Evolutionary conservation across 2,113 vertebrate species (phyloP).

Genomic region (Crotalus viridis): DNA sequence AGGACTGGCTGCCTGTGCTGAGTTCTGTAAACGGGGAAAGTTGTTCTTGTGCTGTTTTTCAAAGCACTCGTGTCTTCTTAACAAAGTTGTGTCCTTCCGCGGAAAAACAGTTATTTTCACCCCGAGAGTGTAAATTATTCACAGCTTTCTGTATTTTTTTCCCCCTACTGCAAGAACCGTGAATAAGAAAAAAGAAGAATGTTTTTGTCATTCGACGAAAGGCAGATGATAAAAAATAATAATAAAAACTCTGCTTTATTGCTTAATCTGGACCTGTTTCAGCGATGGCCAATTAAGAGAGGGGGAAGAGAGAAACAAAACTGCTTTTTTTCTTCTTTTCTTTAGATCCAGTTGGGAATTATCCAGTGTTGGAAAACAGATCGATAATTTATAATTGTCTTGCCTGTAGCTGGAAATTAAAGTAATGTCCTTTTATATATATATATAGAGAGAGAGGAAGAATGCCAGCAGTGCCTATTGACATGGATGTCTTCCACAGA

Average conservation of each 20-base stretch:
- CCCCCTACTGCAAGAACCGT: neutral
- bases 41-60: too few relatives aligned
- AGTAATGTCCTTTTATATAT: slow-evolving; percentile 46
- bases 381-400: slow-evolving; percentile 56
- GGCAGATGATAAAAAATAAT: slow-evolving; percentile 19
- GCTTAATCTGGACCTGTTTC: slow-evolving; percentile 20
- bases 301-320: slow-evolving; percentile 22
- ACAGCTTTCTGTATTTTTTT: slow-evolving; percentile 11
- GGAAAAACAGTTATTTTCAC: too few relatives aligned
- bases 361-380: slow-evolving; percentile 37
- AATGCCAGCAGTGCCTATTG: slow-evolving; percentile 33
- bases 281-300: slow-evolving; percentile 43
- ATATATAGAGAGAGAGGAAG: slow-evolving; percentile 18
- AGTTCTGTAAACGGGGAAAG: too few relatives aligned
- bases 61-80: too few relatives aligned
- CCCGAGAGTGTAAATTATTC: slow-evolving; percentile 10
- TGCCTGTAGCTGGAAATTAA: slow-evolving; percentile 54
- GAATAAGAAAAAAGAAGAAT: neutral
- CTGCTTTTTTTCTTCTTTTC: slow-evolving; percentile 9
- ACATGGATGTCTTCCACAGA: slow-evolving; percentile 49
- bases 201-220: slow-evolving; percentile 26
- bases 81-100: too few relatives aligned
- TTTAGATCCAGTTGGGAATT: slow-evolving; percentile 13
- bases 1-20: too few relatives aligned
- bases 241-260: slow-evolving; percentile 21